Percentiles rank a stretch among this genome's conserved stretches.
Conservation (phyloP, 2,113 vertebrate species). For the Pachypanchax playfairii region DNA sequence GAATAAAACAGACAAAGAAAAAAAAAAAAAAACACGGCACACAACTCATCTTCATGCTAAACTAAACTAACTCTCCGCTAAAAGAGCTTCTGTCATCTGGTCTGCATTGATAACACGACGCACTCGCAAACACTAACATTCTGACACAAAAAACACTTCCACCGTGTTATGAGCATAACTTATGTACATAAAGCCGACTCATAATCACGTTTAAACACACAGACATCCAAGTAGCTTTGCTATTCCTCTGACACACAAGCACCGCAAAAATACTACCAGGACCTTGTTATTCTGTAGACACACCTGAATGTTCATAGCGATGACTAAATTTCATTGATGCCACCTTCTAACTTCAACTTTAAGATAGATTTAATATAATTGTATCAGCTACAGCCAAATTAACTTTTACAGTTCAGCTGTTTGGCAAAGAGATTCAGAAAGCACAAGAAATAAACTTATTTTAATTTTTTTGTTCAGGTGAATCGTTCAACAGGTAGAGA, state of each 20-base stretch:
- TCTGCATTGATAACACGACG: conserved; percentile 68
- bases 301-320: not conserved
- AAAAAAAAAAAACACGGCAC: conserved; percentile 32
- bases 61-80: conserved; percentile 69
- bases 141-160: conserved; percentile 43
- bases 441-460: too few species aligned
- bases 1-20: conserved; percentile 20
- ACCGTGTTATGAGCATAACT: conserved; percentile 41
- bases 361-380: conserved; percentile 3
- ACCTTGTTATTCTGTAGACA: not conserved
- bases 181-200: conserved; percentile 52
- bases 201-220: conserved; percentile 54
- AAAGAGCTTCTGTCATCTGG: conserved; percentile 72
- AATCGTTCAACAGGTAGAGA: too few species aligned
- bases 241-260: conserved; percentile 21
- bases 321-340: not conserved
- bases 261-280: not conserved
- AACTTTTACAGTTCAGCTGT: conserved; percentile 1
- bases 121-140: conserved; percentile 58
- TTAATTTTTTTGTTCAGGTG: too few species aligned
- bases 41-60: conserved; percentile 74
- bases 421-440: not conserved
- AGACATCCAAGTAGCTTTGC: conserved; percentile 21
- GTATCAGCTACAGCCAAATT: not conserved
- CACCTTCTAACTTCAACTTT: conserved; percentile 4